Evolutionary conservation across 1,140 invertebrate genomes (phyloP), one percentile per base, ranked within the genome.

Genomic region (Drosophila lacteicornis): DNA sequence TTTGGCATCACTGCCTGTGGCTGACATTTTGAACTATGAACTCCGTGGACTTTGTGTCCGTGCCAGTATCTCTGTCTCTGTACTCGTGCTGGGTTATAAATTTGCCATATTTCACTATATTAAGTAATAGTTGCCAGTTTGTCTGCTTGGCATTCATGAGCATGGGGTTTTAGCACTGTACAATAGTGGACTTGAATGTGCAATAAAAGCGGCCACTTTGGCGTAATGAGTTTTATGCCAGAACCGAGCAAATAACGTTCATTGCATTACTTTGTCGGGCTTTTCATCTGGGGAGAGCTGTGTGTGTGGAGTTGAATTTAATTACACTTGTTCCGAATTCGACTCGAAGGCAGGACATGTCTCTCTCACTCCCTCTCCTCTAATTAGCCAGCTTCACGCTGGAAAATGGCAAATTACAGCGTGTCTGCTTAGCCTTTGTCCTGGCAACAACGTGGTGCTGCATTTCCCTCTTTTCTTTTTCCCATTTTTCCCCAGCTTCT

Each of bases 101-200:
- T 83, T 82, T 79, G 55, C 80, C 70, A 88, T 68, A 51, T 65
- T 68, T 75, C 77, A 88, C 79, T 75, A 78, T 80, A 84, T 88
- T 78, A 88, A 80, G 77, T 77, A 83, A 88, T 82, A 79, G 75
- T 75, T 79, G 61, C 40, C 57, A 63, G 74, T 58, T 49, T 33
- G 50, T 75, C 74, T 62, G 58, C 57, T 69, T 58, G 58, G 63
- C 45, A 53, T 62, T 79, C 66, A 78, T 69, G 58, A 38, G 51
- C 27, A 22, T 55, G 51, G 22, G 74, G 42, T 55, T 82, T 40
- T 25, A 19, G 40, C 36, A 33, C 17, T 30, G 55, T 50, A 22
- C 42, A 59, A 59, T 58, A 50, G 33, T 36, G 57, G 40, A 76
- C 59, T 65, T 25, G 40, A 65, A 53, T 43, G 43, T 45, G 63